Conservation (phyloP, 2,797 vertebrate genomes). For the Enteromius argenteus region DNA sequence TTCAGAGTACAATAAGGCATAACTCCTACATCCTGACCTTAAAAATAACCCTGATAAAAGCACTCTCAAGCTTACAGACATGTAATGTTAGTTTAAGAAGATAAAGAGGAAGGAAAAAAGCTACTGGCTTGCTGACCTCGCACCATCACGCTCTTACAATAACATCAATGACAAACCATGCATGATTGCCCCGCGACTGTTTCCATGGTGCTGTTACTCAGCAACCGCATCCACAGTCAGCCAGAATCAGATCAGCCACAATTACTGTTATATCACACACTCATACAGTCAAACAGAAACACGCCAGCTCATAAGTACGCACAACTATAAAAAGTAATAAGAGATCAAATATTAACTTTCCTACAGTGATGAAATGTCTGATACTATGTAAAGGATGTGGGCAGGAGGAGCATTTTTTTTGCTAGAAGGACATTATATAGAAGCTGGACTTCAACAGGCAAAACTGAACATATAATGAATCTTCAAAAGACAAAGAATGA, state of each 20-base stretch:
- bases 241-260: constrained; percentile 43
- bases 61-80: neutral
- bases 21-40: neutral
- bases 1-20: neutral
- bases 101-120: neutral
- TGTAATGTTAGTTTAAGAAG: neutral
- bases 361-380: neutral
- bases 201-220: constrained; percentile 47
- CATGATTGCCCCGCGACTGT: constrained; percentile 42
- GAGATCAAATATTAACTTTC: neutral
- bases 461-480: neutral
- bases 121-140: constrained; percentile 42
- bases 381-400: neutral
- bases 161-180: constrained; percentile 42
- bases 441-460: neutral
- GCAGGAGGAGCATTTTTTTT: neutral
- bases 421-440: neutral
- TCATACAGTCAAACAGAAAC: neutral
- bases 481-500: neutral
- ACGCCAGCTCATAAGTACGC: constrained; percentile 35
- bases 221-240: constrained; percentile 48
- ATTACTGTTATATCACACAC: constrained; percentile 28
- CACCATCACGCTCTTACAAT: constrained; percentile 35
- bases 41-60: neutral
- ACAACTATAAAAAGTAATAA: neutral